Base-by-base conservation (phyloP, 2,797 vertebrate genomes). In the Tenualosa ilisha region DNA sequence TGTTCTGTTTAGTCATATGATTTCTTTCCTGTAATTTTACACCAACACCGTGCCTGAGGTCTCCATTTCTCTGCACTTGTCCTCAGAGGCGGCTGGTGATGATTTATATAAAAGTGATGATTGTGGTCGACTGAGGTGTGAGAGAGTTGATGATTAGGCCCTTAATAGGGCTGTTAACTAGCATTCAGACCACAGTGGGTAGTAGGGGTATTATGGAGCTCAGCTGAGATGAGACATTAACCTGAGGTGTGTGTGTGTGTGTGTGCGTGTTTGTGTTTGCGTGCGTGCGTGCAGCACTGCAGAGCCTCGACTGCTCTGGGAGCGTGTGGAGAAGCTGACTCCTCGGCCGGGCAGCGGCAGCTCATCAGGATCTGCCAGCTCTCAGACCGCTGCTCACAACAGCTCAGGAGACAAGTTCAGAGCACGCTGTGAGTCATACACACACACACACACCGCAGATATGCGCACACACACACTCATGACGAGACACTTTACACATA, bases 361-460 rank as follows among this genome's bases (percentile, higher is more conserved):
- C 92, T 99, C 98, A 81, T 99, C 98, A 0, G 97, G 97, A 56
- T 99, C 97, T 86, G 98, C 97, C 92, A 96, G 97, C 90, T 97
- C 97, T 51, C 98, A 98, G 91, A 97, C 98, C 20, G 95, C 96
- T 46, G 96, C 94, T 4, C 95, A 95, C 88, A 94, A 93, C 0
- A 95, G 96, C 87, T 95, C 97, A 0, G 95, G 96, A 31, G 97
- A 98, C 89, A 95, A 96, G 89, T 97, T 97, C 94, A 95, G 97
- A 81, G 94, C 96, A 79, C 96, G 95, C 93, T 96, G 97, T 97
- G 91, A 83, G 95, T 94, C 90, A 22, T 93, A 93, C 95, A 84
- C 63, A 12, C 5, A 26, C 26, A 40, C 83, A 7, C 26, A 13
- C 53, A 50, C 46, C 54, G 26, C 68, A 61, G n/a, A 82, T 65